Evolutionary conservation across 2,888 invertebrate genomes (phyloP), one percentile per base, ranked within the genome.

Genomic region (Steinernema scapterisci): DNA sequence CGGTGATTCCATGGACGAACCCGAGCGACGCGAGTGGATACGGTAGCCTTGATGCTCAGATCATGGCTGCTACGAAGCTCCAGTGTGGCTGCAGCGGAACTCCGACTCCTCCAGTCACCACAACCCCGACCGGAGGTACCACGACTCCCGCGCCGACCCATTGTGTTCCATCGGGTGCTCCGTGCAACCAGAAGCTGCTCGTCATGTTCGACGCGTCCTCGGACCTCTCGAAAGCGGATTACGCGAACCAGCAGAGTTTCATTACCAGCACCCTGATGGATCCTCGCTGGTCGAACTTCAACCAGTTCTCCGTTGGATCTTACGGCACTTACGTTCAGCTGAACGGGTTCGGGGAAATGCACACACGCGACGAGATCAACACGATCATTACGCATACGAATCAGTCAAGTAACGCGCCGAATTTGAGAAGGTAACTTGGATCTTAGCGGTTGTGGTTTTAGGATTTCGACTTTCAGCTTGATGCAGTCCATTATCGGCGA

Each of bases 131-230:
- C 23, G 23, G 31, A 63, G 5, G n/a, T 7, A 16, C 13, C 48
- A 48, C 48, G 16, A 44, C 45, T 7, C 16, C 13, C 16, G 16
- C 31, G 11, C 19, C 52, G 52, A 52, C 52, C 21, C 52, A 9
- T 38, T 6, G 38, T 9, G 5, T 9, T 38, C 9, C 38, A 3
- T 38, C 38, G 3, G 38, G 63, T 13, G 63, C 27, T 11, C 63
- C 63, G 11, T 63, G 63, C 63, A 63, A 25, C 19, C 63, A 63
- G 63, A 63, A 63, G 31, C 31, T 63, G 13, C 16, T 25, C 27
- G 16, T 63, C 63, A 38, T 63, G 31, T 31, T 1, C 5, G 63
- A 63, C 63, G 31, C 38, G 11, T 63, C 63, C 6, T 63, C 63
- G 9, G 31, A 63, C 63, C 3, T 63, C n/a, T 31, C 63, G 25